phyloP scores from a whole-genome alignment of 2,888 invertebrate species.

The Harpagoxenus sublaevis region DNA sequence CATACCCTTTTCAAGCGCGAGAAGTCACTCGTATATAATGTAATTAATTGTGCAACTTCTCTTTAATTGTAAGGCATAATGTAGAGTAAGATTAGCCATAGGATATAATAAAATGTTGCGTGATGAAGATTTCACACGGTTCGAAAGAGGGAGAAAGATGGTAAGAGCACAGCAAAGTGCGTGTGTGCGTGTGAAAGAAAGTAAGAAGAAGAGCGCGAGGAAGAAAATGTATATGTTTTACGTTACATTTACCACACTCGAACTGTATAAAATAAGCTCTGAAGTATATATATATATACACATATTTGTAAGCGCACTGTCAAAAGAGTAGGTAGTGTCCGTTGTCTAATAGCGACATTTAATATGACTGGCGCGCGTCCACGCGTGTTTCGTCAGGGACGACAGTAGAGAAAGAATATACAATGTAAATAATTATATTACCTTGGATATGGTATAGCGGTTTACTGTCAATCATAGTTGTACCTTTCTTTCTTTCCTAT shows the following conservation, averaged over 20 bases:
- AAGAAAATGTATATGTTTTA: conserved; percentile 59
- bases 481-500: conserved; percentile 80
- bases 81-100: conserved; percentile 70
- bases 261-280: conserved; percentile 75
- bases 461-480: conserved; percentile 84
- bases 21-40: conserved; percentile 66
- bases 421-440: conserved; percentile 82
- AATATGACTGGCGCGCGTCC: background rate
- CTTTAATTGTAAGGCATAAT: conserved; percentile 67
- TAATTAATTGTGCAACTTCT: conserved; percentile 81
- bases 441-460: conserved; percentile 80
- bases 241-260: conserved; percentile 78
- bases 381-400: conserved; percentile 56
- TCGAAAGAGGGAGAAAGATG: conserved; percentile 52
- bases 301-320: conserved; percentile 32
- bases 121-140: conserved; percentile 73
- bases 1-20: conserved; percentile 50
- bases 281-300: conserved; percentile 63
- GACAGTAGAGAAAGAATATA: conserved; percentile 30
- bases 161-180: background rate
- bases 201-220: background rate
- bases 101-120: conserved; percentile 71
- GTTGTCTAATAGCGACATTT: conserved; percentile 4
- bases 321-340: conserved; percentile 36
- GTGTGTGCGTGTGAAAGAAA: background rate